phyloP scores from a whole-genome alignment of 2,797 vertebrate species.

The Sylvilagus floridanus region DNA sequence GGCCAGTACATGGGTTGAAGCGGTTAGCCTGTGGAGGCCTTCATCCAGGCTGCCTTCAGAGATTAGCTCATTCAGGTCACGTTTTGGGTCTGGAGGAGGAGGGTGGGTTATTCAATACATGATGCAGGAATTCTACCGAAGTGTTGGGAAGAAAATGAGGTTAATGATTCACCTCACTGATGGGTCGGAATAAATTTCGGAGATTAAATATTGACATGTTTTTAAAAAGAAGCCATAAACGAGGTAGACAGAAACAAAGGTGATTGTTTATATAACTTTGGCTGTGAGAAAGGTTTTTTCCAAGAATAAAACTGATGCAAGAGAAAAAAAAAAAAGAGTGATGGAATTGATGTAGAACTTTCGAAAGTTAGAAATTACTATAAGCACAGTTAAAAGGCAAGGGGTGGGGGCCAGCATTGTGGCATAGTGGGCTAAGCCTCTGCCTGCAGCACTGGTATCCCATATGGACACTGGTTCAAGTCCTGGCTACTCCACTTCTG shows the following conservation, averaged over 20 bases:
- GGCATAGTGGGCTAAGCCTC: no score
- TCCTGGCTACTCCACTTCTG: no score
- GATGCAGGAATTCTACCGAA: conserved; percentile 48
- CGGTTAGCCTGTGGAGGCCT: background rate
- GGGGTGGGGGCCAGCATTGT: no score
- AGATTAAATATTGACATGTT: conserved; percentile 79
- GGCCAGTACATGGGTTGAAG: background rate
- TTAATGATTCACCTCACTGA: conserved; percentile 70
- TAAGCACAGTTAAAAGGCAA: background rate
- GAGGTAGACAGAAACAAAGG: conserved; percentile 24
- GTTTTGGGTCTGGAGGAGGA: conserved; percentile 38
- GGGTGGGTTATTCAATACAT: conserved; percentile 15
- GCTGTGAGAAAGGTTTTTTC: background rate
- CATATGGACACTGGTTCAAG: no score
- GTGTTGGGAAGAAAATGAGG: conserved; percentile 61
- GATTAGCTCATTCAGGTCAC: background rate
- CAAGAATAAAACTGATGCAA: background rate
- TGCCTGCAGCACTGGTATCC: no score
- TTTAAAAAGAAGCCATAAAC: conserved; percentile 50
- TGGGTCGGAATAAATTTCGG: conserved; percentile 65
- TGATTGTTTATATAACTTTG: conserved; percentile 55
- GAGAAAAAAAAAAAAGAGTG: background rate
- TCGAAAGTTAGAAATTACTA: background rate
- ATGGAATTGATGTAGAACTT: background rate
- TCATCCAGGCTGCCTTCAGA: background rate